Conservation (phyloP, 2,797 vertebrate genomes). For the Tragopan temminckii region DNA sequence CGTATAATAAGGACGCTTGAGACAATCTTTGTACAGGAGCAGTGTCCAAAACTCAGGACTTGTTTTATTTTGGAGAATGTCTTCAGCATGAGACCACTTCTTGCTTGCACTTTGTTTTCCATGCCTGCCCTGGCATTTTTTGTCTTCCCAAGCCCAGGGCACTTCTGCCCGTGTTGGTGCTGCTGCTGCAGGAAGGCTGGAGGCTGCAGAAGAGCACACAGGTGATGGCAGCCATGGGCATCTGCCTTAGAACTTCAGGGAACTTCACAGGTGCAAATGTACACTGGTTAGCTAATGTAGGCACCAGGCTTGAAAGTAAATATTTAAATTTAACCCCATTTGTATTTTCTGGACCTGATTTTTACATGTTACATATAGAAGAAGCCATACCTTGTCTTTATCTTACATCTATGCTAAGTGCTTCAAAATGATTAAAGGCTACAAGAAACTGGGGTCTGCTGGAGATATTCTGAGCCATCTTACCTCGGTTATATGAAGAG, state of each 20-base stretch:
- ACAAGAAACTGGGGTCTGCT: not conserved
- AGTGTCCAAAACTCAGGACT: not conserved
- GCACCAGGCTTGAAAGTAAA: not conserved
- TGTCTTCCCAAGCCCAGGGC: not conserved
- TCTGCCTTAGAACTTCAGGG: not conserved
- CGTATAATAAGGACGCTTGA: not conserved
- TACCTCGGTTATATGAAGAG: not conserved
- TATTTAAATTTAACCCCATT: not conserved
- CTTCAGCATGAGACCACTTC: not conserved
- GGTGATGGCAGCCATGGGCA: not conserved
- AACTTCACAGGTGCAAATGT: not conserved
- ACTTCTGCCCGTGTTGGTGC: not conserved
- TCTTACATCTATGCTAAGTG: not conserved
- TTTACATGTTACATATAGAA: not conserved
- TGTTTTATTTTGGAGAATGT: not conserved
- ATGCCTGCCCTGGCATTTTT: not conserved
- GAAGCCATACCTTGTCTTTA: not conserved
- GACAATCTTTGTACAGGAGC: not conserved
- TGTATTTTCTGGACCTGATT: not conserved
- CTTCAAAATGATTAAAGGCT: slow-evolving; percentile 14
- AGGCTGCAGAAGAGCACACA: not conserved
- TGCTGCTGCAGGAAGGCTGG: not conserved
- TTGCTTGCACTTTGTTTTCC: not conserved
- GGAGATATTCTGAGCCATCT: not conserved
- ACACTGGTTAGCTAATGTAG: too few relatives aligned